Evolutionary conservation across 2,888 invertebrate genomes (phyloP).

Genomic region (Syritta pipiens): DNA sequence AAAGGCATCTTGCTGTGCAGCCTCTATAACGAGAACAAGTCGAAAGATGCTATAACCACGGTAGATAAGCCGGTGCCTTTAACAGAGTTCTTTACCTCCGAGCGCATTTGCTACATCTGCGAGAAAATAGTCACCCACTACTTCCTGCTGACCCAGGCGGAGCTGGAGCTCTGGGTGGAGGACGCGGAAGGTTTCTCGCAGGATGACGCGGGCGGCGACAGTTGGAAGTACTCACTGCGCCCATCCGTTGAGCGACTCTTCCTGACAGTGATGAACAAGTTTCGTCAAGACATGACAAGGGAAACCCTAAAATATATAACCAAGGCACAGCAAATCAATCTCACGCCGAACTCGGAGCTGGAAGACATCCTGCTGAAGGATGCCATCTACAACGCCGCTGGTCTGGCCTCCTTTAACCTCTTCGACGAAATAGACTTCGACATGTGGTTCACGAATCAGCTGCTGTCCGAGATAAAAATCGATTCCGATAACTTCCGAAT

Average conservation of each 20-base stretch:
- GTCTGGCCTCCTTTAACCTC: slow-evolving; percentile 92
- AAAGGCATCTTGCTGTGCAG: slow-evolving; percentile 89
- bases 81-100: slow-evolving; percentile 87
- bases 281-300: slow-evolving; percentile 85
- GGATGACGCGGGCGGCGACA: slow-evolving; percentile 93
- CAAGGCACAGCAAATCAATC: slow-evolving; percentile 85
- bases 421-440: slow-evolving; percentile 97
- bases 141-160: slow-evolving; percentile 90
- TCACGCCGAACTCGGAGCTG: slow-evolving; percentile 86
- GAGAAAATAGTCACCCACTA: slow-evolving; percentile 92
- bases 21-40: slow-evolving; percentile 82
- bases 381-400: slow-evolving; percentile 95
- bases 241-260: slow-evolving; percentile 94
- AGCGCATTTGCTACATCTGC: slow-evolving; percentile 89
- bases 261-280: slow-evolving; percentile 90
- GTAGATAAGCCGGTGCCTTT: slow-evolving; percentile 83
- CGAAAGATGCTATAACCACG: slow-evolving; percentile 74
- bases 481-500: slow-evolving; percentile 91
- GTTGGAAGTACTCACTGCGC: slow-evolving; percentile 95
- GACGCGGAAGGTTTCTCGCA: slow-evolving; percentile 95
- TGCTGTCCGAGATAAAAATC: slow-evolving; percentile 90
- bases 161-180: slow-evolving; percentile 92
- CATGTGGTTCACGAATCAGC: slow-evolving; percentile 91
- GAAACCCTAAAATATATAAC: slow-evolving; percentile 87
- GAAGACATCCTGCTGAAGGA: slow-evolving; percentile 91